Percentiles rank a stretch among this genome's conserved stretches.
Evolutionary conservation across 2,797 vertebrate species (phyloP).

Genomic region (Pseudochromis fuscus): DNA sequence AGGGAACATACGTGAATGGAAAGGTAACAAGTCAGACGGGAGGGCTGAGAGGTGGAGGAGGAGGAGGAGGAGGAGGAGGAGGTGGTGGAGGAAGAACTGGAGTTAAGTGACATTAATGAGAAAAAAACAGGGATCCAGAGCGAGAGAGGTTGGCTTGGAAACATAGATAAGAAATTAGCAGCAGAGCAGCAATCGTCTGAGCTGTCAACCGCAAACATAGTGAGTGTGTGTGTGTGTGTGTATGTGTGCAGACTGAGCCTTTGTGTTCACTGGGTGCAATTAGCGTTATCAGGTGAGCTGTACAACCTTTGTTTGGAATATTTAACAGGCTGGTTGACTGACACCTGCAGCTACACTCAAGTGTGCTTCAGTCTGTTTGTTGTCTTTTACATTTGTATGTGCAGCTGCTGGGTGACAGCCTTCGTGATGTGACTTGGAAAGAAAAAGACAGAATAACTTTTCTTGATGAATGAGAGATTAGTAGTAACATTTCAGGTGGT

Average conservation of each 20-base stretch:
- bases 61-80: neutral
- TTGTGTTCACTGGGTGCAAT: constrained; percentile 26
- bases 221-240: constrained; percentile 14
- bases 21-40: neutral
- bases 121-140: constrained; percentile 15
- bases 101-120: constrained; percentile 39
- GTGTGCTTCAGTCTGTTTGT: neutral
- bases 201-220: constrained; percentile 3
- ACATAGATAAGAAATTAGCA: constrained; percentile 51
- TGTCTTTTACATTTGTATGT: too few relatives aligned
- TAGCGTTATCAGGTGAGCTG: constrained; percentile 51
- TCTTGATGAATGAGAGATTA: too few relatives aligned
- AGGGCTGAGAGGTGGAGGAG: neutral
- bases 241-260: constrained; percentile 10
- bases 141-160: constrained; percentile 32
- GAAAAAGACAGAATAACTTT: too few relatives aligned
- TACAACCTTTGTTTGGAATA: constrained; percentile 26
- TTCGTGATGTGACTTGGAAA: too few relatives aligned
- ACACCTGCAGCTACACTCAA: constrained; percentile 5
- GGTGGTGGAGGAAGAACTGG: neutral
- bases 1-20: neutral
- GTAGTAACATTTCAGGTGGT: neutral
- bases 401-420: too few relatives aligned
- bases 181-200: constrained; percentile 25
- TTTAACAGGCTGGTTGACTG: constrained; percentile 30